Base-by-base conservation (phyloP, 1,140 invertebrate genomes). In the Periplaneta americana region DNA sequence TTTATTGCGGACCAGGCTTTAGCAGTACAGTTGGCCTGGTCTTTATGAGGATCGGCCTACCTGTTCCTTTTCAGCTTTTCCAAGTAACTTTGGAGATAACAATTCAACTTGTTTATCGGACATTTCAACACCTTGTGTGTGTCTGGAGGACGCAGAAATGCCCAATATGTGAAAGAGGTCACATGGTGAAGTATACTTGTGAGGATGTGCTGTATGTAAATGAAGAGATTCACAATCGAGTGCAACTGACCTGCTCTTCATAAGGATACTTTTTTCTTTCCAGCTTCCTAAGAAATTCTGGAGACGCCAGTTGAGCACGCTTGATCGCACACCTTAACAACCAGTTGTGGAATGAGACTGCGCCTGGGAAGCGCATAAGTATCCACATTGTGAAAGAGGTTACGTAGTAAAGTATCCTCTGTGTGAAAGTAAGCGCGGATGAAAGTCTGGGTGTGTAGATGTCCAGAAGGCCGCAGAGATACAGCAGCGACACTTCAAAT, bases 401-500 rank as follows among this genome's bases (percentile, higher is more conserved):
- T 0, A 84, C 3, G 4, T 75, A 35, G 36, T 84, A 84, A 66
- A 36, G 81, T 5, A 87, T 79, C 83, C 86, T 84, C 28, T 83
- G 57, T 3, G 0, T 2, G 76, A 86, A 87, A 28, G 84, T 85
- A 18, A 89, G 34, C 1, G 85, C 83, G 2, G 84, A 81, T 74
- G 85, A 85, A 0, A 89, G 82, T 78, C 83, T 32, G 6, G 87
- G 86, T 83, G 87, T 85, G 1, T 84, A 75, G 2, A 88, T 48
- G 75, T 86, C 83, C 28, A 88, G 66, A 1, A 88, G 32, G 79
- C 86, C 85, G 9, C 84, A 83, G 4, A 88, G 76, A 81, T 87
- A 87, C 1, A 87, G 81, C 22, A 89, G 48, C 8, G 48, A 36
- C 0, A 78, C 75, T 82, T 89, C 87, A 76, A 86, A 89, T 11